Evolutionary conservation across 1,140 invertebrate species (phyloP).

Genomic region (Sycobia sp.): DNA sequence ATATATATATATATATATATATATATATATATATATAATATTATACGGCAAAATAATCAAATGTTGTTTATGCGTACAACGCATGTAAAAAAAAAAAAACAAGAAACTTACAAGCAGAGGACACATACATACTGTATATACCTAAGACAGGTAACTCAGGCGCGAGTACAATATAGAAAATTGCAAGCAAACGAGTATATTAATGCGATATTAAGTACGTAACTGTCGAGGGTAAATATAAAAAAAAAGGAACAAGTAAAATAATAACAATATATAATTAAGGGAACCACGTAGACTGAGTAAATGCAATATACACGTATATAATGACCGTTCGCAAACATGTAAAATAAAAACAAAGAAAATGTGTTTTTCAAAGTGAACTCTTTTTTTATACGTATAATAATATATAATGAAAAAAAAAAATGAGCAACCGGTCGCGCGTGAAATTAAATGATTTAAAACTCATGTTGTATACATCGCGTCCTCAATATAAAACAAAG

Average conservation of each 20-base stretch:
- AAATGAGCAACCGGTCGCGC: constrained; percentile 14
- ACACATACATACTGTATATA: no score
- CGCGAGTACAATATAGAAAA: constrained; percentile 15
- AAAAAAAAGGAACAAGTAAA: constrained; percentile 15
- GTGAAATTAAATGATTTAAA: constrained; percentile 2
- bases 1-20: constrained; percentile 11
- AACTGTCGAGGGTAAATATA: constrained; percentile 10
- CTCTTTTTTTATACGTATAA: constrained; percentile 24
- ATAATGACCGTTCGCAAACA: constrained; percentile 58
- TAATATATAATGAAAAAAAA: constrained; percentile 18
- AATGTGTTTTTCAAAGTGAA: constrained; percentile 12
- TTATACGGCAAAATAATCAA: constrained; percentile 36
- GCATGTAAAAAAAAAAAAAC: constrained; percentile 2
- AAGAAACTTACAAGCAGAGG: background rate
- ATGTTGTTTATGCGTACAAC: constrained; percentile 26
- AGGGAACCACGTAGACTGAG: constrained; percentile 62
- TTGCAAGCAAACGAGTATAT: constrained; percentile 21
- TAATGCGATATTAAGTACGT: constrained; percentile 11
- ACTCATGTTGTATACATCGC: no score
- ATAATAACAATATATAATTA: constrained; percentile 40
- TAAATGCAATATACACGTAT: constrained; percentile 61
- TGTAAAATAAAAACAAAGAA: constrained; percentile 37
- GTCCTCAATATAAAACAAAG: constrained; percentile 1
- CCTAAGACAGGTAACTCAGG: constrained; percentile 20
- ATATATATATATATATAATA: constrained; percentile 20